phyloP scores from a whole-genome alignment of 2,888 invertebrate genomes.

The Tortricodes alternella region DNA sequence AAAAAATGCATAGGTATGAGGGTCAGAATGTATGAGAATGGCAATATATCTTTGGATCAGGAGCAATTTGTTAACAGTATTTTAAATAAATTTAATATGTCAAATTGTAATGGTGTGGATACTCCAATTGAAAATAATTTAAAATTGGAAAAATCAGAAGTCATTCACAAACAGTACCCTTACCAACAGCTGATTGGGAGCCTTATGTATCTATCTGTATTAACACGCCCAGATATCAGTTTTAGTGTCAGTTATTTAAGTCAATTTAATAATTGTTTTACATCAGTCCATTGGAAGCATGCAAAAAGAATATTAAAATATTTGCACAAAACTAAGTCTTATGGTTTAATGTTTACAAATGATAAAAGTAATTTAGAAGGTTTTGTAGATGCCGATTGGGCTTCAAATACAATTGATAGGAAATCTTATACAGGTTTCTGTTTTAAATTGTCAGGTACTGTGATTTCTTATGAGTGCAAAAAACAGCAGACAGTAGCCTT shows the following conservation, averaged over 20 bases:
- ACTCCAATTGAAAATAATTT: constrained; percentile 21
- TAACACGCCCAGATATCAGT: not conserved
- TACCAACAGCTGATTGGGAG: constrained; percentile 12
- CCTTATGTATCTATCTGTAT: constrained; percentile 3
- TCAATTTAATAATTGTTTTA: not conserved
- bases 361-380: constrained; percentile 8
- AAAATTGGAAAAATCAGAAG: constrained; percentile 5
- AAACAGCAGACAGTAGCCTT: too few relatives aligned
- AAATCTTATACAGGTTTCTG: constrained; percentile 31
- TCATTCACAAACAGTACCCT: too few relatives aligned
- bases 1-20: constrained; percentile 19
- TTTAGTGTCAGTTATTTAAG: not conserved
- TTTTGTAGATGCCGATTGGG: constrained; percentile 31
- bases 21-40: constrained; percentile 1
- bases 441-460: constrained; percentile 21
- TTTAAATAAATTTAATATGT: constrained; percentile 20
- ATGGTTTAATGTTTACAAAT: constrained; percentile 22
- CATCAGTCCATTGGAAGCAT: not conserved
- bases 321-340: constrained; percentile 22
- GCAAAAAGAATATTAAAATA: too few relatives aligned
- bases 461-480: constrained; percentile 27
- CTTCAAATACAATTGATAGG: constrained; percentile 20
- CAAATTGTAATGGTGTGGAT: constrained; percentile 5
- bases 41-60: constrained; percentile 9
- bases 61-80: constrained; percentile 1